A percentile compares a stretch with the other conserved stretches of the same genome.
These are phyloP conservation scores for Drosophila guanche DNA, from an alignment of 1,140 invertebrate species.

Conservation along the genomic window DNA sequence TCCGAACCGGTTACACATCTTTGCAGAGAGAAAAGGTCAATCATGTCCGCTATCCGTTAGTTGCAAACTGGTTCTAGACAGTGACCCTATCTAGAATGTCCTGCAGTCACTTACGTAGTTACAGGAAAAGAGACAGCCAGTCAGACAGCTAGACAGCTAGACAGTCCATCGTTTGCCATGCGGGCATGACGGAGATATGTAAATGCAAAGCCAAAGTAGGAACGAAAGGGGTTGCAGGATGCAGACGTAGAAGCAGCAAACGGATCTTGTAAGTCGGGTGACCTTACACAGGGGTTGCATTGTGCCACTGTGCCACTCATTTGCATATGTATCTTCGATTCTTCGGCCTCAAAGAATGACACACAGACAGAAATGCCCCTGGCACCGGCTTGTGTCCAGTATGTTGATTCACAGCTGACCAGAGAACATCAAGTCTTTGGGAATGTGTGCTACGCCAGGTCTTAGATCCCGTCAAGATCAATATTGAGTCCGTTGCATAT, in stretches of 20 bases:
- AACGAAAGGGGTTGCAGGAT: slow-evolving; percentile 42
- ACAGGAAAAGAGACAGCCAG: slow-evolving; percentile 46
- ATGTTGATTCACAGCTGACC: slow-evolving; percentile 47
- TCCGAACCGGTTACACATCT: slow-evolving; percentile 71
- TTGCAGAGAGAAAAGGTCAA: slow-evolving; percentile 53
- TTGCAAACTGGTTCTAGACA: slow-evolving; percentile 66
- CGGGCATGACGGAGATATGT: slow-evolving; percentile 42
- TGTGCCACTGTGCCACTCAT: slow-evolving; percentile 38
- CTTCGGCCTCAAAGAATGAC: slow-evolving; percentile 16
- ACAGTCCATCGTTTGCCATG: slow-evolving; percentile 48
- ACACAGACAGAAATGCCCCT: slow-evolving; percentile 42
- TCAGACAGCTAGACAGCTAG: slow-evolving; percentile 32
- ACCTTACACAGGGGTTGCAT: slow-evolving; percentile 60
- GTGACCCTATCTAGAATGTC: slow-evolving; percentile 63
- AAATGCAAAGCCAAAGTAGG: slow-evolving; percentile 10
- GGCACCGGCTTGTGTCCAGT: too few species aligned
- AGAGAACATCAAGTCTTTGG: slow-evolving; percentile 11
- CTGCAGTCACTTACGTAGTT: slow-evolving; percentile 69
- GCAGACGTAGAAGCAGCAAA: neutral
- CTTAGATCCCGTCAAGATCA: slow-evolving; percentile 42
- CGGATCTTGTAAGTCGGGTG: slow-evolving; percentile 54
- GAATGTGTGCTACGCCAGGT: slow-evolving; percentile 2
- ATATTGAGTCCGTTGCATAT: slow-evolving; percentile 42
- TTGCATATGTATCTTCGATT: slow-evolving; percentile 52
- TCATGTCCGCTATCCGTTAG: slow-evolving; percentile 39